Conservation (phyloP, 2,113 vertebrate genomes). For the mouse (Mus musculus) region DNA sequence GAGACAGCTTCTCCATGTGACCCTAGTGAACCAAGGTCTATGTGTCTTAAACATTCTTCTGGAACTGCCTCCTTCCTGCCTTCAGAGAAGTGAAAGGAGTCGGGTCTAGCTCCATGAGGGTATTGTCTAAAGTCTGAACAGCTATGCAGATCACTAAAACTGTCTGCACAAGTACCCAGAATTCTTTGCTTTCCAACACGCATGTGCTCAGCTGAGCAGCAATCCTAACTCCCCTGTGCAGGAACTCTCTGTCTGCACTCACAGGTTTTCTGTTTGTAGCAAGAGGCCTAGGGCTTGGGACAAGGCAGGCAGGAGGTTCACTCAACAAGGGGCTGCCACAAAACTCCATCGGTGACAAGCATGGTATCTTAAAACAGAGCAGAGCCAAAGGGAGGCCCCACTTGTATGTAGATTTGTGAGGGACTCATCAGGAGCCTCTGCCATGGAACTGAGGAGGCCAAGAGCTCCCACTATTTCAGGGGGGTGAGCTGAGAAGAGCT, state of each 20-base stretch:
- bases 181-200: background rate
- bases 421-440: background rate
- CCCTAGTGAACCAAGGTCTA: background rate
- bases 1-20: background rate
- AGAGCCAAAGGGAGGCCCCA: background rate
- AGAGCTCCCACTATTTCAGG: background rate
- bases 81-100: background rate
- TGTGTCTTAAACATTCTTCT: background rate
- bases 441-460: background rate
- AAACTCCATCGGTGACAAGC: background rate
- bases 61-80: background rate
- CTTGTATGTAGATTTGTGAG: background rate
- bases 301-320: background rate
- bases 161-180: too few species aligned
- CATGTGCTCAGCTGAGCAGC: background rate
- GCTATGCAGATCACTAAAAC: background rate
- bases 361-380: background rate
- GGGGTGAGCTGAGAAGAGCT: background rate
- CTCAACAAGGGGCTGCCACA: background rate
- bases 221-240: background rate
- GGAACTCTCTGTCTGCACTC: background rate
- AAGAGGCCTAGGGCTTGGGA: background rate
- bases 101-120: background rate
- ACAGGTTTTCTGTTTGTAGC: background rate
- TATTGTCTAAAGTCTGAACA: background rate